Base-by-base conservation (phyloP, 37 sponge, comb jelly and placozoan genomes). In the Dysidea cf. avara region DNA sequence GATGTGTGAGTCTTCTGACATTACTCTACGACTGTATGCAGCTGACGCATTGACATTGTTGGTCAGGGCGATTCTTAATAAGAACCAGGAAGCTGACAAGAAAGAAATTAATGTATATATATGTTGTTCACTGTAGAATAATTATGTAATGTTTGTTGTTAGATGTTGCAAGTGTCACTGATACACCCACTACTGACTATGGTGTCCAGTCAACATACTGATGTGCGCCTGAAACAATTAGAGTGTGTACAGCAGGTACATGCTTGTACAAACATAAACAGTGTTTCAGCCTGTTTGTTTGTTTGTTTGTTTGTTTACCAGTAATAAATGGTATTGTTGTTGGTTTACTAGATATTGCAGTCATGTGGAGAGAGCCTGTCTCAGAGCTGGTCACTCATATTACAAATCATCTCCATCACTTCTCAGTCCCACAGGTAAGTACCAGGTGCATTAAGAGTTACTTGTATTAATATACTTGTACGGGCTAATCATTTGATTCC, bases 161-260 rank as follows among this genome's bases (percentile, higher is more conserved):
- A 36, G 72, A 61, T 61, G 3, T 20, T 64, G 18, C 74, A 85
- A 32, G 26, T 60, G 53, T 22, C 56, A 13, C 38, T 91, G 38
- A 63, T 91, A 55, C 32, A 64, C 26, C 85, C 92, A 34, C 70
- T 91, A 38, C 39, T 71, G 22, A n/a, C 50, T 7, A 47, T 91
- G 65, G 43, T 74, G 12, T 16, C 31, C 7, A 61, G 67, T 0
- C 54, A 34, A 22, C 74, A 79, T 29, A 48, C 52, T 67, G 92
- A 91, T 38, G 84, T 91, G 51, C 51, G 87, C 22, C 80, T 72
- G 40, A 85, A 86, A 55, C 92, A 91, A 63, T 36, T 86, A 72
- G 92, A 91, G 38, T 91, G 92, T 51, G 57, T 91, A 25, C 53
- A 63, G 0, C 81, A 86, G 26, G 87, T 86, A 31, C 9, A 43